These are phyloP conservation scores for Python bivittatus DNA, from an alignment of 2,113 vertebrate species.

Conservation along the genomic window DNA sequence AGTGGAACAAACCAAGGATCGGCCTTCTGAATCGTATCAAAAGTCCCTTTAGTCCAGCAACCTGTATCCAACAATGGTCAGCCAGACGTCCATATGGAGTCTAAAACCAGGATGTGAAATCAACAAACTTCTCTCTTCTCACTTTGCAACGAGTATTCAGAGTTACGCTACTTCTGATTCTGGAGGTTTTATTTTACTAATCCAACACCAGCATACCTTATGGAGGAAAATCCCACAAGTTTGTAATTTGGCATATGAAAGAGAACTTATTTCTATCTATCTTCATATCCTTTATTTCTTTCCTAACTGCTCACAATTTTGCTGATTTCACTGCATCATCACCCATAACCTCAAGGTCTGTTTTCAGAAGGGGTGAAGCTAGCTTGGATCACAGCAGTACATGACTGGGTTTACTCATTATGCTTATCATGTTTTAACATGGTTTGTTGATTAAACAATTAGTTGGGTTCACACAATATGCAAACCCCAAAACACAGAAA, in stretches of 20 bases:
- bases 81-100: neutral
- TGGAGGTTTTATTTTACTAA: neutral
- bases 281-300: neutral
- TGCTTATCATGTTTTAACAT: neutral
- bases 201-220: neutral
- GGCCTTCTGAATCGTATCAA: too few species aligned
- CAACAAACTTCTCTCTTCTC: neutral
- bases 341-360: neutral
- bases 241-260: neutral
- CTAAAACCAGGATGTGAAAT: neutral
- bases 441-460: neutral
- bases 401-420: neutral
- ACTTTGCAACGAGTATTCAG: neutral
- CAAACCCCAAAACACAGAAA: neutral
- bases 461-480: neutral
- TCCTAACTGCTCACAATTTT: neutral
- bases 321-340: neutral
- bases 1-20: too few species aligned
- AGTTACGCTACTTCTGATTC: neutral
- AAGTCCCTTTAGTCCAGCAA: neutral
- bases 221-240: neutral
- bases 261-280: neutral
- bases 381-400: neutral
- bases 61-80: too few species aligned
- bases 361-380: neutral